phyloP scores from a whole-genome alignment of 2,797 vertebrate species.

The Esox lucius region DNA sequence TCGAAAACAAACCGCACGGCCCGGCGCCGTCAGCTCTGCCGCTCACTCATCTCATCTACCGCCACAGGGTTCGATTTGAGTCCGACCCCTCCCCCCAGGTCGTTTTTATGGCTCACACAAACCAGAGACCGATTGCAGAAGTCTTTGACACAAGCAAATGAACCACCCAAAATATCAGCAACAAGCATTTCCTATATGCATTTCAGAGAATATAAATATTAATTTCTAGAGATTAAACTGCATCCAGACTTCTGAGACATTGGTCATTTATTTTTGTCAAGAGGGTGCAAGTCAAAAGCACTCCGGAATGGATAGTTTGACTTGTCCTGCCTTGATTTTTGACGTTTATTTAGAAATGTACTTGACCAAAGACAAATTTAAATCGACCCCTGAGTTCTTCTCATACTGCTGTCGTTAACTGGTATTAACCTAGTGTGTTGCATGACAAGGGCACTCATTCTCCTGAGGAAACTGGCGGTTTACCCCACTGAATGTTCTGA shows the following conservation, averaged over 20 bases:
- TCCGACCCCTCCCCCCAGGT: slow-evolving; percentile 29
- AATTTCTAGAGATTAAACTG: slow-evolving; percentile 19
- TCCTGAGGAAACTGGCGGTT: slow-evolving; percentile 56
- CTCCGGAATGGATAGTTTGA: slow-evolving; percentile 55
- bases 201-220: background rate
- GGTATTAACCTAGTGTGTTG: slow-evolving; percentile 79
- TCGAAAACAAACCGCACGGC: slow-evolving; percentile 51
- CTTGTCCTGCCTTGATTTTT: slow-evolving; percentile 44
- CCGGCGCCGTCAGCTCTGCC: slow-evolving; percentile 35
- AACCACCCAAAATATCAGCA: slow-evolving; percentile 27
- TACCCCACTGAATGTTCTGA: slow-evolving; percentile 63
- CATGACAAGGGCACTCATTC: slow-evolving; percentile 78
- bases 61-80: slow-evolving; percentile 97
- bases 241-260: slow-evolving; percentile 38
- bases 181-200: slow-evolving; percentile 17
- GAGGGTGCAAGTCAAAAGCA: slow-evolving; percentile 48
- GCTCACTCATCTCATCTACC: slow-evolving; percentile 78
- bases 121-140: slow-evolving; percentile 27
- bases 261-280: slow-evolving; percentile 10
- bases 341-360: background rate
- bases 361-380: slow-evolving; percentile 69
- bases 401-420: slow-evolving; percentile 60
- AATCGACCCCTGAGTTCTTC: slow-evolving; percentile 93
- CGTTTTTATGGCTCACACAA: background rate
- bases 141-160: slow-evolving; percentile 30